Conservation (phyloP, 2,113 vertebrate genomes). For the Urocolius indicus region DNA sequence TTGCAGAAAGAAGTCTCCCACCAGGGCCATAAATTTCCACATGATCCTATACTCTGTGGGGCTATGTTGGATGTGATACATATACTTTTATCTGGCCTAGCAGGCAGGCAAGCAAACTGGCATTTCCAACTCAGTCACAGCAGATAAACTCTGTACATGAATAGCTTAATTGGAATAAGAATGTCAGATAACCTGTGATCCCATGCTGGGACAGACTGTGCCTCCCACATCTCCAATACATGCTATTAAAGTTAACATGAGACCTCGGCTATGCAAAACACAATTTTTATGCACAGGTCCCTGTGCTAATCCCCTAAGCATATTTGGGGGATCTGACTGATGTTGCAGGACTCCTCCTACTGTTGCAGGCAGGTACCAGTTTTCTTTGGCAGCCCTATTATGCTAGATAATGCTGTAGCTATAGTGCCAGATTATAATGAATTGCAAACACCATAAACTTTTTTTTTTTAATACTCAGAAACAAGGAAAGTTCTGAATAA, state of each 20-base stretch:
- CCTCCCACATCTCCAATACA: too few species aligned
- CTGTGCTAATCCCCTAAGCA: not conserved
- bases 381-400: not conserved
- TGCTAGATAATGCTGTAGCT: not conserved
- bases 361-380: not conserved
- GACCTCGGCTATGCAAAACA: not conserved
- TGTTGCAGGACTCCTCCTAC: not conserved
- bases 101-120: not conserved
- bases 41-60: too few species aligned
- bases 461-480: not conserved
- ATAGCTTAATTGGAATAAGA: not conserved
- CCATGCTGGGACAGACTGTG: not conserved
- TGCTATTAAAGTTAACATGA: not conserved
- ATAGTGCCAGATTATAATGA: not conserved
- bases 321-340: not conserved
- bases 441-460: not conserved
- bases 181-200: not conserved
- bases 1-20: not conserved
- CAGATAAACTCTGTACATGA: not conserved
- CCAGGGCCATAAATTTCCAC: not conserved
- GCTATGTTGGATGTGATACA: fast-evolving
- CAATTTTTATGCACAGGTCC: not conserved
- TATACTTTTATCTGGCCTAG: not conserved
- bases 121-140: not conserved
- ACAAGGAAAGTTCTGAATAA: not conserved